phyloP scores from a whole-genome alignment of 2,797 vertebrate genomes.

The Labeo calbasu region DNA sequence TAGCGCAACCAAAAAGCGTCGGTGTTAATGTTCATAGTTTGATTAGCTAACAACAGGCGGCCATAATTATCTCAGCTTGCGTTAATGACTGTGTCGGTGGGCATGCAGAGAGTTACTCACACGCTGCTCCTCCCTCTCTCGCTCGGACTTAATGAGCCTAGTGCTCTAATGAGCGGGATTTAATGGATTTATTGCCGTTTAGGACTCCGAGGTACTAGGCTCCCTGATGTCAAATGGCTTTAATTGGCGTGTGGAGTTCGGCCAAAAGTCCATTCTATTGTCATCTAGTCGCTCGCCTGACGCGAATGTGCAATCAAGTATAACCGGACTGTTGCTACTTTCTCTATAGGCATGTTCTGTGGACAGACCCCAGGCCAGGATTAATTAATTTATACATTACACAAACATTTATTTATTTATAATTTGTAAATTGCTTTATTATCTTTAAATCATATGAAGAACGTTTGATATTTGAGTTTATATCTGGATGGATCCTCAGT shows the following conservation, averaged over 20 bases:
- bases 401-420: too few relatives aligned
- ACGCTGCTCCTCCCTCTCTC: slow-evolving; percentile 60
- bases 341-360: neutral
- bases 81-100: slow-evolving; percentile 67
- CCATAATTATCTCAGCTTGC: slow-evolving; percentile 71
- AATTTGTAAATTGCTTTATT: neutral
- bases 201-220: slow-evolving; percentile 67
- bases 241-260: slow-evolving; percentile 57
- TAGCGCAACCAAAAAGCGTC: neutral
- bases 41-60: slow-evolving; percentile 68
- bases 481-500: neutral
- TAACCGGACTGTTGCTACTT: neutral
- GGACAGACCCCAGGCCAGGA: neutral
- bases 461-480: slow-evolving; percentile 5
- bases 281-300: neutral
- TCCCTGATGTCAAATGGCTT: slow-evolving; percentile 61
- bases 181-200: slow-evolving; percentile 75
- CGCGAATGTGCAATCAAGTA: neutral
- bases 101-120: slow-evolving; percentile 64
- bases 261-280: slow-evolving; percentile 16
- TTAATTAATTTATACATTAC: too few relatives aligned
- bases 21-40: slow-evolving; percentile 55
- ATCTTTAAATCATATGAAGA: neutral
- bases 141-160: slow-evolving; percentile 65
- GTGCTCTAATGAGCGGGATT: slow-evolving; percentile 77